phyloP scores from a whole-genome alignment of 1,140 invertebrate species.

The Caenorhabditis latens region DNA sequence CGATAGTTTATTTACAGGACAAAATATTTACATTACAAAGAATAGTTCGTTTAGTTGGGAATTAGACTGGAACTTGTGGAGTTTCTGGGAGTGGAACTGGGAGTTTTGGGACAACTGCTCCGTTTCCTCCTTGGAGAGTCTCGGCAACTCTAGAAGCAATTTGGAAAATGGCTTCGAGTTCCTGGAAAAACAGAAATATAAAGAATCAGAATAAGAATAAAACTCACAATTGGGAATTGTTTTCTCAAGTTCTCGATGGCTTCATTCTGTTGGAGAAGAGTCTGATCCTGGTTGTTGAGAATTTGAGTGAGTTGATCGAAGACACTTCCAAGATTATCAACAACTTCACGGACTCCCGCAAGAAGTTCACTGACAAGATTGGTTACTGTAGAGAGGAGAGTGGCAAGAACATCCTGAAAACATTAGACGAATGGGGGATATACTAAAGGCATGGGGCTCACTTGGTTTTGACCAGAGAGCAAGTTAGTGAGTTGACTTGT shows the following conservation, averaged over 20 bases:
- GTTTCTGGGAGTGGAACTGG: not conserved
- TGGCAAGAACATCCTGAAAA: not conserved
- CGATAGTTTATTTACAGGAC: slow-evolving; percentile 6
- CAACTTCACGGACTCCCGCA: not conserved
- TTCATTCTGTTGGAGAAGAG: not conserved
- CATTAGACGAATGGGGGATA: too few species aligned
- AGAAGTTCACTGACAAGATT: not conserved
- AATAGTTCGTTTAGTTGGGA: too few species aligned
- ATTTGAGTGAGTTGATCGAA: not conserved
- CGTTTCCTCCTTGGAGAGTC: not conserved
- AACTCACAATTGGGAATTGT: not conserved
- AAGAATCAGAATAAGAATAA: too few species aligned
- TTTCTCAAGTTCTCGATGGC: not conserved
- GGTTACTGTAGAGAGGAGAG: not conserved
- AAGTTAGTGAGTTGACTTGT: too few species aligned
- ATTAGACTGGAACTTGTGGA: slow-evolving; percentile 2
- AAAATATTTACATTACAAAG: not conserved
- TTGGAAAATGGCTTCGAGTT: not conserved
- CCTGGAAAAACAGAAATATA: not conserved
- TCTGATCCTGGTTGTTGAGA: not conserved
- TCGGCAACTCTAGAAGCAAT: not conserved
- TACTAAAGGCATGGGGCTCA: too few species aligned
- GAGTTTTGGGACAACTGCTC: not conserved
- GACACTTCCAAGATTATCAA: not conserved
- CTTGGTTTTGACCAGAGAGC: too few species aligned